A percentile compares a stretch with the other conserved stretches of the same genome.
These are phyloP conservation scores for Procavia capensis DNA, from an alignment of 2,113 vertebrate genomes.

Conservation along the genomic window DNA sequence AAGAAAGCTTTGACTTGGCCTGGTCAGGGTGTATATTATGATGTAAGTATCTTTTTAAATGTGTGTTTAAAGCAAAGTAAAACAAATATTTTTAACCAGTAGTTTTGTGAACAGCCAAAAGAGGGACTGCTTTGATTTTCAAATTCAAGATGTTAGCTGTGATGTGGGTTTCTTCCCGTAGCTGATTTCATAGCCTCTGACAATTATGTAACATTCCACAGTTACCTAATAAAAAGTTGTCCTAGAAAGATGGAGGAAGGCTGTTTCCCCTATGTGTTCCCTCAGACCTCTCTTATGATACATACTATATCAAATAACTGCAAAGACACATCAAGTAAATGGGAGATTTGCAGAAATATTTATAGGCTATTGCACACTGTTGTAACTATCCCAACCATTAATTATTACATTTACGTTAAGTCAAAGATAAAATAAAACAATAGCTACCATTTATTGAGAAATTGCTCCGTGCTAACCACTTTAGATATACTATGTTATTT, in stretches of 20 bases:
- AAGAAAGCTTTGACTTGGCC: conserved; percentile 84
- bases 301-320: background rate
- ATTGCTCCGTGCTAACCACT: background rate
- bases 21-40: conserved; percentile 84
- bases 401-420: background rate
- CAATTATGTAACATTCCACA: background rate
- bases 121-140: conserved; percentile 14
- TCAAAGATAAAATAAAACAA: conserved; percentile 48
- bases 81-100: background rate
- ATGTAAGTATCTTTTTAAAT: conserved; percentile 83
- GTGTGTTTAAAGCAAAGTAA: conserved; percentile 39
- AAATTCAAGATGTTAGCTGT: conserved; percentile 3
- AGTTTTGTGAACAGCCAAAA: conserved; percentile 13
- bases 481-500: background rate
- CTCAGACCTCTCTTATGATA: background rate
- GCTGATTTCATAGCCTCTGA: background rate
- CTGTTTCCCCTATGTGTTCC: background rate
- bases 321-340: background rate
- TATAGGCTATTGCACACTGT: background rate
- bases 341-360: conserved; percentile 24
- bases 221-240: background rate
- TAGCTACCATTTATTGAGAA: background rate
- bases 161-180: conserved; percentile 26
- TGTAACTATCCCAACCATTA: background rate
- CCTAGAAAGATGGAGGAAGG: background rate